Evolutionary conservation across 2,113 vertebrate genomes (phyloP), one percentile per base, ranked within the genome.

Genomic region (Pavo muticus): DNA sequence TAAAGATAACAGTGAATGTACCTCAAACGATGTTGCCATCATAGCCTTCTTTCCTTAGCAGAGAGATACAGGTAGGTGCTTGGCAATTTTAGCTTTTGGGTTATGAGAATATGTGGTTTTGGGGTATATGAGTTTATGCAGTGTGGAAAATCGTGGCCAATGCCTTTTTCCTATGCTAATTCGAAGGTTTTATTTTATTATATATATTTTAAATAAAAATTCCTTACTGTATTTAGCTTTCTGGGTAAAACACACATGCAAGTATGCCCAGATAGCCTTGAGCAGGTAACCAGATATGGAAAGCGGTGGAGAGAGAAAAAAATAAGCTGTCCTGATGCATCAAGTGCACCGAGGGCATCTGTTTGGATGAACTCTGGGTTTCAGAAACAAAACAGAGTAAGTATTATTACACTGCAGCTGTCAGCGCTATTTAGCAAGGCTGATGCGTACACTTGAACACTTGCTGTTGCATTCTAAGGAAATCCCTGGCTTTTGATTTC

Each of bases 21-120:
- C 23, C 40, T 35, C 20, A 40, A 75, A 40, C 0, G 1, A 18
- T 6, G 11, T 0, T 0, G 23, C n/a, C 63, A 7, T 14, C 18
- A 0, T 15, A 2, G 5, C 27, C 27, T 29, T 20, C 57, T 24
- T 50, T 27, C 48, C 30, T 21, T 67, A 9, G 6, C 57, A 19
- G 25, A 48, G 45, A 20, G 56, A 18, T 0, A 5, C 39, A 23
- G 21, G 42, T 6, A 50, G 11, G 47, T 24, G 42, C 23, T 23
- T 6, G 48, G 67, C 54, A 30, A 1, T 14, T 45, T 27, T 5
- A 50, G 68, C 19, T 18, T 30, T 48, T 37, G 63, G 14, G 20
- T 39, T 57, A 18, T 15, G 21, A 37, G 3, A 4, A 8, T 21
- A 2, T 4, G 12, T 8, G 30, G 23, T 0, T 48, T 57, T 15